Base-by-base conservation (phyloP, 1,140 invertebrate genomes). In the Hycleus cichorii region DNA sequence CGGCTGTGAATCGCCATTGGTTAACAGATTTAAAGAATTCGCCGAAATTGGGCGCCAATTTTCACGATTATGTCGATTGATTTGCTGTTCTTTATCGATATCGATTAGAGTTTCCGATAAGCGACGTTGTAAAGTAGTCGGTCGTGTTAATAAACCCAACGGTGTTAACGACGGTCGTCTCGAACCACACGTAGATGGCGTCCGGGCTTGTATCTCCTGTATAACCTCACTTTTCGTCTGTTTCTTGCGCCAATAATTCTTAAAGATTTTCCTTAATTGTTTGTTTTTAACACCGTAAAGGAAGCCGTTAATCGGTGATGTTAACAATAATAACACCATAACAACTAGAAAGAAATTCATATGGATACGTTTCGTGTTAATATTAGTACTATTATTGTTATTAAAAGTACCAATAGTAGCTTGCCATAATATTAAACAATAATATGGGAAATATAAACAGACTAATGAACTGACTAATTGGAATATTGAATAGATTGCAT, bases 221-320 rank as follows among this genome's bases (percentile, higher is more conserved):
- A 87, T 85, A 38, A 90, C 78, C 69, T 90, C 87, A 62, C 83
- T 86, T 68, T 88, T 88, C 1, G 85, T 88, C 70, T 88, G 81
- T 72, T 89, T 82, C 74, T 89, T 89, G n/a, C 88, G 76, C 79
- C 85, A 83, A 68, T 90, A 90, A 65, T 89, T 89, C 62, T 86
- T 79, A 54, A 91, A 82, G 32, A 86, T 85, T 68, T 86, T 83
- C 59, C 82, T 76, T 9, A 88, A 70, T 0, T 78, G 79, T 72
- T 84, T 83, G 67, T 84, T 89, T 69, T 87, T 86, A 44, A 90
- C 78, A 12, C 88, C 88, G 71, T 91, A 90, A 6, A 91, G 74
- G 25, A 90, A 80, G 3, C 83, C 84, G 66, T 91, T 90, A 27
- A 89, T 77, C 0, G 83, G 80, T 6, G 87, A 84, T 7, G 87